Evolutionary conservation across 2,888 invertebrate species (phyloP).

Genomic region (Polyploca ridens): DNA sequence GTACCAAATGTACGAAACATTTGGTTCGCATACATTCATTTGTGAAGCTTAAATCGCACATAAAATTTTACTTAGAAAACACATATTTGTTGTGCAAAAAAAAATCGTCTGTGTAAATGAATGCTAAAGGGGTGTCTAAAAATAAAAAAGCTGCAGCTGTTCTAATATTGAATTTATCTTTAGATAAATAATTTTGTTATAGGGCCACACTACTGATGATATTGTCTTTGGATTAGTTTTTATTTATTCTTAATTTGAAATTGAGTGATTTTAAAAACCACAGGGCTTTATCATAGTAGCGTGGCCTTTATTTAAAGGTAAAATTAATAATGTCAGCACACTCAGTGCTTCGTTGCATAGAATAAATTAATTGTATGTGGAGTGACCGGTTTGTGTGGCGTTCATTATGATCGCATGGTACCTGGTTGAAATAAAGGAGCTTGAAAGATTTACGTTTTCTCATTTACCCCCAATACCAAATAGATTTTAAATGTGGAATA

Average conservation of each 20-base stretch:
- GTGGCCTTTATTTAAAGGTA: neutral
- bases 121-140: slow-evolving; percentile 28
- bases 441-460: slow-evolving; percentile 52
- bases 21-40: slow-evolving; percentile 53
- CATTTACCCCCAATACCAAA: slow-evolving; percentile 11
- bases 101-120: slow-evolving; percentile 30
- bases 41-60: slow-evolving; percentile 73
- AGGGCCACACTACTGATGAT: neutral
- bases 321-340: slow-evolving; percentile 1
- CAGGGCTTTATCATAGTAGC: neutral
- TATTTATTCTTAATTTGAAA: neutral
- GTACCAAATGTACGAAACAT: slow-evolving; percentile 24
- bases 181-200: neutral
- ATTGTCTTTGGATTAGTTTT: neutral
- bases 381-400: slow-evolving; percentile 15
- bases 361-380: neutral
- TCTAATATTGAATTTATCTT: neutral
- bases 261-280: neutral
- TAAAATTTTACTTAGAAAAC: slow-evolving; percentile 61
- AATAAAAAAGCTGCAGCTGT: neutral
- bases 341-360: neutral
- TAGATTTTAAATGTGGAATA: neutral
- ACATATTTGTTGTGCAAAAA: slow-evolving; percentile 53
- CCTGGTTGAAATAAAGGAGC: slow-evolving; percentile 80
- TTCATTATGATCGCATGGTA: slow-evolving; percentile 40